Evolutionary conservation across 2,797 vertebrate species (phyloP), one percentile per base, ranked within the genome.

Genomic region (Hoplostethus atlanticus): DNA sequence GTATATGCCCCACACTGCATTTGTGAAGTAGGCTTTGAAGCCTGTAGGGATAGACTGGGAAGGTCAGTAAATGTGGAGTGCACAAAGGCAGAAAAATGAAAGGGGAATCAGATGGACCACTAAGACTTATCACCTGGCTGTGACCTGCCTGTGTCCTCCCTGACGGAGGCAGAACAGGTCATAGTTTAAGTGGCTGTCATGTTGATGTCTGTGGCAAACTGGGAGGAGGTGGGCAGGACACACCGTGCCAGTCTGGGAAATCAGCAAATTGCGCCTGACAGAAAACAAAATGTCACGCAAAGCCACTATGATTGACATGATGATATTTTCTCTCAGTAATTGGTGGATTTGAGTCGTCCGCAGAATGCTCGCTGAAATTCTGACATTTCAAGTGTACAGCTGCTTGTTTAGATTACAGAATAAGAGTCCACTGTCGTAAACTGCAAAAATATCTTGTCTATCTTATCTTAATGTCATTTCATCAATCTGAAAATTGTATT

Each of bases 21-120:
- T 76, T 71, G 68, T 75, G 77, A 68, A 79, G 61, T 65, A 46
- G 60, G 77, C 58, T 80, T 55, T 47, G 65, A 72, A 68, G 74
- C 79, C 34, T 58, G 55, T 73, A 79, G 80, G 76, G 85, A 87
- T 73, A 61, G 62, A 73, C 73, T 62, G 61, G 78, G 85, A 91
- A 92, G 90, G 91, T 91, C 87, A 91, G 81, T 47, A 61, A 85
- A 84, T 85, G 81, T 84, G 75, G 89, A 85, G 84, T 85, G 89
- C 85, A 86, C 53, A 52, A 74, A 77, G 74, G 84, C 82, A 89
- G 89, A 89, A 91, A 91, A 91, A 90, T 84, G 73, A 87, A 81
- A 76, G 67, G 68, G 70, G 76, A 86, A 87, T 84, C 64, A 76
- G 76, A 75, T 68, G 57, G 61, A 81, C 40, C 75, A 66, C 60